These are phyloP conservation scores for Thunnus maccoyii DNA, from an alignment of 2,113 vertebrate species.

Conservation along the genomic window DNA sequence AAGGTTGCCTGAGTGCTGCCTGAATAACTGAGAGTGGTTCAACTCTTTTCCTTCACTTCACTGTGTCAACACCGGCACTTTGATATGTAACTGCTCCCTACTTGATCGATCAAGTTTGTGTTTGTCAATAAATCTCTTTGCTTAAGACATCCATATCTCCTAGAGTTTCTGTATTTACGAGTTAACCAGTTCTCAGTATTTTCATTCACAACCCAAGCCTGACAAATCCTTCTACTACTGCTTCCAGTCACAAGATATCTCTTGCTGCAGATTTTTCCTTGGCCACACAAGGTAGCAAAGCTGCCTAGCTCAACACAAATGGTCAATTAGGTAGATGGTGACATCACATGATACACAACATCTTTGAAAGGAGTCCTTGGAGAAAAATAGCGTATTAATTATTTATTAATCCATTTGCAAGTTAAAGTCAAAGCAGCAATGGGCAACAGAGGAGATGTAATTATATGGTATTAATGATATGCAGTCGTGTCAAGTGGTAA, in stretches of 20 bases:
- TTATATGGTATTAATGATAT: background rate
- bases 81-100: too few species aligned
- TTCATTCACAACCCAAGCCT: background rate
- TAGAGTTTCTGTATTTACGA: too few species aligned
- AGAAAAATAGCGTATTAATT: constrained; percentile 32
- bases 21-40: too few species aligned
- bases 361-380: background rate
- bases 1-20: too few species aligned
- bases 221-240: constrained; percentile 37
- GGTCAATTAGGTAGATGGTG: constrained; percentile 18
- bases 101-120: too few species aligned
- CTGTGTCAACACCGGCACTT: too few species aligned
- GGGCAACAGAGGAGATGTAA: constrained; percentile 12
- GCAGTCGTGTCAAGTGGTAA: background rate
- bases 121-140: too few species aligned
- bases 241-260: constrained; percentile 30
- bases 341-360: background rate
- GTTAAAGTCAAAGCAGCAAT: background rate
- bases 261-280: constrained; percentile 43
- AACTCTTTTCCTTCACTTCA: too few species aligned
- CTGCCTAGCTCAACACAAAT: constrained; percentile 10
- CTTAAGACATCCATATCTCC: too few species aligned
- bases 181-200: too few species aligned
- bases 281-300: background rate
- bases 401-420: constrained; percentile 11